Evolutionary conservation across 2,888 invertebrate species (phyloP), one percentile per base, ranked within the genome.

Genomic region (Pyrrhia umbra): DNA sequence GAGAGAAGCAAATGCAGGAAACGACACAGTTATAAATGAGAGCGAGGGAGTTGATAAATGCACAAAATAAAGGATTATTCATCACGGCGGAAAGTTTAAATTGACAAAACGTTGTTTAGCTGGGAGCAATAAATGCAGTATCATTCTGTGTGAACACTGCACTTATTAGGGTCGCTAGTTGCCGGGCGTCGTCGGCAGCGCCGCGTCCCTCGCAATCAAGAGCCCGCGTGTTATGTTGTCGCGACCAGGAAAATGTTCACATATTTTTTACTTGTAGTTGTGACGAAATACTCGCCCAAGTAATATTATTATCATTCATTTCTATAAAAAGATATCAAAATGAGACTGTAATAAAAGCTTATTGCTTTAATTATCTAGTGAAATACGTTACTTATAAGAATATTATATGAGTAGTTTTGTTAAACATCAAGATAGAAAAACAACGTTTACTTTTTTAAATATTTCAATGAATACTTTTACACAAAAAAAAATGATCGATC

Each of bases 81-180:
- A 67, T 72, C 68, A 45, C 69, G 46, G 49, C 21, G 37, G 64
- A 46, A 65, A 74, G 59, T 74, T 52, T 43, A 47, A 66, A 75
- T 50, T 75, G 71, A 66, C 75, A 70, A 69, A 72, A 72, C 59
- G 64, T 23, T 68, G 68, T 73, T 55, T 57, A 68, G 62, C 61
- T 45, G 27, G 50, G 54, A 61, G 67, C 68, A 64, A 74, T 81
- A 70, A 79, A 81, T 73, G 75, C 68, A 68, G 75, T 61, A 72
- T 73, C 72, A 64, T 47, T 59, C 54, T 64, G 64, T 68, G 62
- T 74, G 72, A 76, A 76, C 78, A 68, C 58, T 51, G 61, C 75
- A 68, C 73, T 78, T 81, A 77, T 75, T 71, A 82, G 57, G 63
- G 65, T 68, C 63, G 62, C 37, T 66, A 27, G 60, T 55, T 46